phyloP scores from a whole-genome alignment of 2,888 invertebrate genomes.

The Hemicrepidius hirtus region DNA sequence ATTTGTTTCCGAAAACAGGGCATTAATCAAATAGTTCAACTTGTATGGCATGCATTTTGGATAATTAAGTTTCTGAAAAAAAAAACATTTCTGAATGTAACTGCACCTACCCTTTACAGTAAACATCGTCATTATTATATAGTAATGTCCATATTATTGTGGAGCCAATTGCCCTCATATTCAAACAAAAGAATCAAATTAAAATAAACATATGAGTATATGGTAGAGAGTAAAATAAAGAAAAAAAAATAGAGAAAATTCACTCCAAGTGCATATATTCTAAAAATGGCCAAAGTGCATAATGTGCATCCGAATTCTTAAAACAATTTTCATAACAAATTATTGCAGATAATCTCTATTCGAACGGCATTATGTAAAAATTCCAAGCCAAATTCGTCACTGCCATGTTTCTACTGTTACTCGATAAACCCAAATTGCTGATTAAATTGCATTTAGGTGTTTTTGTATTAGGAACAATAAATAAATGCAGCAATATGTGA shows the following conservation, averaged over 20 bases:
- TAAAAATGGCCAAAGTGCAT: conserved; percentile 48
- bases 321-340: too few species aligned
- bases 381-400: too few species aligned
- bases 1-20: too few species aligned
- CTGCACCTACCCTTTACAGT: conserved; percentile 50
- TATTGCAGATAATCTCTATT: too few species aligned
- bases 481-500: too few species aligned
- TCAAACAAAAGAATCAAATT: conserved; percentile 35
- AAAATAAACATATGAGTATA: conserved; percentile 36
- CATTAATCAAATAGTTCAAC: conserved; percentile 36
- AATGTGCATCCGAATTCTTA: neutral
- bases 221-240: conserved; percentile 31
- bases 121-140: conserved; percentile 47
- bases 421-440: too few species aligned
- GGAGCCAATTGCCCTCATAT: conserved; percentile 40
- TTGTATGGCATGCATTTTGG: conserved; percentile 28
- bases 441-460: too few species aligned
- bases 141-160: conserved; percentile 49
- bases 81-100: conserved; percentile 35
- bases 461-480: too few species aligned
- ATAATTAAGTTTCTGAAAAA: neutral
- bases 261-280: conserved; percentile 36
- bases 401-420: too few species aligned
- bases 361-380: too few species aligned
- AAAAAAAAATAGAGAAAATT: conserved; percentile 34